Conservation (phyloP, 2,797 vertebrate genomes). For the Sylvia borin region DNA sequence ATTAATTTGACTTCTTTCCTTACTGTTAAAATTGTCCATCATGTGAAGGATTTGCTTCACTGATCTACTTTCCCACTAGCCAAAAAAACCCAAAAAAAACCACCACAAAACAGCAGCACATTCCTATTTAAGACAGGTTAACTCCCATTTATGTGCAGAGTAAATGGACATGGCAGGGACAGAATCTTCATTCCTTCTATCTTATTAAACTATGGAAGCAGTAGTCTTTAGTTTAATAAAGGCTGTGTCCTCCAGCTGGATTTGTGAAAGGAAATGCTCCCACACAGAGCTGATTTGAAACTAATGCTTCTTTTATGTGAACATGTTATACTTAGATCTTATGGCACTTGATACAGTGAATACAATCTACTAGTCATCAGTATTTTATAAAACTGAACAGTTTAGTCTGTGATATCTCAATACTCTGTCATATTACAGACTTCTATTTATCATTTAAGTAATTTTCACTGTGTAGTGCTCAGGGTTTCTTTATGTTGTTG, state of each 20-base stretch:
- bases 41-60: neutral
- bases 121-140: neutral
- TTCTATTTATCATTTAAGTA: constrained; percentile 14
- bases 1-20: neutral
- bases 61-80: neutral
- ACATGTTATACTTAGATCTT: neutral
- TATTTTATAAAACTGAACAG: neutral
- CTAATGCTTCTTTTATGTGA: constrained; percentile 40
- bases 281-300: constrained; percentile 32
- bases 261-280: constrained; percentile 53
- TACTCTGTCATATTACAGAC: neutral
- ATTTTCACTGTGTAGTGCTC: neutral
- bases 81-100: neutral
- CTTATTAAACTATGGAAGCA: neutral
- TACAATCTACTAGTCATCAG: constrained; percentile 12
- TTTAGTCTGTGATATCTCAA: neutral
- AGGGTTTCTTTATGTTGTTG: neutral
- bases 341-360: neutral
- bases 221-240: constrained; percentile 21
- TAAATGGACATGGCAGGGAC: neutral
- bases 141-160: neutral
- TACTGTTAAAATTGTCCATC: neutral
- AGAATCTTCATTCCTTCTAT: neutral
- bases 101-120: neutral
- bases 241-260: constrained; percentile 18